These are phyloP conservation scores for Euplagia quadripunctaria DNA, from an alignment of 2,888 invertebrate genomes.

Conservation along the genomic window DNA sequence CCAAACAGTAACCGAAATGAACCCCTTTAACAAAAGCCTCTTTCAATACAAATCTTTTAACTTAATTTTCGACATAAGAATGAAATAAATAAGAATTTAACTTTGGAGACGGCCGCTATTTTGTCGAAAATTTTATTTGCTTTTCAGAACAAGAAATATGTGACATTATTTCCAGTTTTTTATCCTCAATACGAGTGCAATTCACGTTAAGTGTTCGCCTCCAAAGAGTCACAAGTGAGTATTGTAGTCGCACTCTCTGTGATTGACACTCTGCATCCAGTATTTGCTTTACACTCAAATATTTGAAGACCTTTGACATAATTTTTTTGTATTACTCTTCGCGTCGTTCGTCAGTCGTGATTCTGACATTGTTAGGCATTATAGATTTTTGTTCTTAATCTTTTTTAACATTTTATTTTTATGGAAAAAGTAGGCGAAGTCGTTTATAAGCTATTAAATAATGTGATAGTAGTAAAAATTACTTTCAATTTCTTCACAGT, in stretches of 20 bases:
- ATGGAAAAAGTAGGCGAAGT: background rate
- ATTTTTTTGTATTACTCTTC: constrained; percentile 19
- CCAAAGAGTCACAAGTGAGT: constrained; percentile 27
- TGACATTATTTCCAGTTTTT: constrained; percentile 13
- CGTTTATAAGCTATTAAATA: background rate
- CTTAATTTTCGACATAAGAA: background rate
- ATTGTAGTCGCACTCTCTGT: constrained; percentile 42
- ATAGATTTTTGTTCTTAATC: background rate
- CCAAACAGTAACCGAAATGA: too few relatives aligned
- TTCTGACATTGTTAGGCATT: background rate
- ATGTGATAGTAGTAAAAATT: background rate
- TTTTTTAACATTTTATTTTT: background rate
- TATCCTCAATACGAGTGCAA: constrained; percentile 30
- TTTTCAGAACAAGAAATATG: background rate
- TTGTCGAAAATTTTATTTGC: background rate
- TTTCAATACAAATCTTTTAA: background rate
- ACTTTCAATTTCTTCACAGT: too few relatives aligned
- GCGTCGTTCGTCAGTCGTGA: background rate
- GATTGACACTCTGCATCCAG: constrained; percentile 40
- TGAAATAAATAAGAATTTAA: background rate
- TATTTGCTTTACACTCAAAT: constrained; percentile 44
- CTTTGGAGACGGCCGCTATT: background rate
- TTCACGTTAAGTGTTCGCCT: constrained; percentile 34
- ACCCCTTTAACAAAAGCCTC: background rate
- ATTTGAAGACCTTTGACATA: constrained; percentile 23